These are phyloP conservation scores for Galagoides demidoff DNA, from an alignment of 2,797 vertebrate species.

Conservation along the genomic window DNA sequence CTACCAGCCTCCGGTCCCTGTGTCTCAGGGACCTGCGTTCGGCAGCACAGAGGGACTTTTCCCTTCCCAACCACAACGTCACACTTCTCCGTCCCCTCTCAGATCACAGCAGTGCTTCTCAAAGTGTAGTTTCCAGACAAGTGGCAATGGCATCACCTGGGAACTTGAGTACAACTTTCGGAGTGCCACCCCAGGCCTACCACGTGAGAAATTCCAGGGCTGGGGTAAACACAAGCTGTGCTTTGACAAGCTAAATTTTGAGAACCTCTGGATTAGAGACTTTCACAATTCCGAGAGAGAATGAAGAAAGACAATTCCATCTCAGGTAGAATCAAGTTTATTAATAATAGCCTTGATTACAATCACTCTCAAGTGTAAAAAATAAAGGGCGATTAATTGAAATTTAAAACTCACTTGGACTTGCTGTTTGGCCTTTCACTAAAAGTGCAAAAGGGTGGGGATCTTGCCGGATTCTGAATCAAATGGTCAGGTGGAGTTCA, in stretches of 20 bases:
- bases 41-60: not conserved
- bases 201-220: not conserved
- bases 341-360: conserved; percentile 84
- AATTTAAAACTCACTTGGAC: conserved; percentile 72
- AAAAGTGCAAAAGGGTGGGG: conserved; percentile 71
- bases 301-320: conserved; percentile 77
- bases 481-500: conserved; percentile 67
- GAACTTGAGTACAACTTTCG: not conserved
- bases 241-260: not conserved
- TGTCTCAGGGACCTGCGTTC: not conserved
- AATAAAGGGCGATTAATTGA: conserved; percentile 74
- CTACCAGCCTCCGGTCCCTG: not conserved
- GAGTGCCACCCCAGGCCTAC: not conserved
- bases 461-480: conserved; percentile 76
- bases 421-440: conserved; percentile 79
- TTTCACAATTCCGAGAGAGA: not conserved
- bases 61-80: not conserved
- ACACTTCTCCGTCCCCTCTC: too few relatives aligned
- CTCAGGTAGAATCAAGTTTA: conserved; percentile 85
- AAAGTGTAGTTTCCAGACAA: not conserved
- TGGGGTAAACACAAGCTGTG: not conserved
- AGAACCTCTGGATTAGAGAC: not conserved
- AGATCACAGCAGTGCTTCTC: not conserved
- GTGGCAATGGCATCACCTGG: not conserved
- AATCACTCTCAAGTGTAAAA: conserved; percentile 83